Percentiles rank a stretch among this genome's conserved stretches.
Conservation (phyloP, 1,140 invertebrate species). For the Paraescarpia echinospica region DNA sequence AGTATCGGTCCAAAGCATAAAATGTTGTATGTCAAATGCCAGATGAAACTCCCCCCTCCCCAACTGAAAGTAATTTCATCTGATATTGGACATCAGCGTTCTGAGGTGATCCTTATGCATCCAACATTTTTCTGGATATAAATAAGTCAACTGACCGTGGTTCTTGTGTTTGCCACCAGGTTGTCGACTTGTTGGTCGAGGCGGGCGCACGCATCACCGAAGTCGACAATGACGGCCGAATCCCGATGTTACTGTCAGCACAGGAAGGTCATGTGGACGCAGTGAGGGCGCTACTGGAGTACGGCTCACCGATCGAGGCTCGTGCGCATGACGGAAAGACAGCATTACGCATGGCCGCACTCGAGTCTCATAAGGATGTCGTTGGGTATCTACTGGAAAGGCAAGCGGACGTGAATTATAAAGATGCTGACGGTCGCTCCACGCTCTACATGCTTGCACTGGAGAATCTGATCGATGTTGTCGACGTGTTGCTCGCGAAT, state of each 20-base stretch:
- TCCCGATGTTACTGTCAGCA: slow-evolving; percentile 53
- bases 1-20: too few species aligned
- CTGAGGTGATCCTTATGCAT: too few species aligned
- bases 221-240: slow-evolving; percentile 75
- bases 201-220: slow-evolving; percentile 90
- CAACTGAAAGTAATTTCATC: too few species aligned
- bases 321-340: slow-evolving; percentile 91
- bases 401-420: slow-evolving; percentile 84
- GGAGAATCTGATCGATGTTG: slow-evolving; percentile 85
- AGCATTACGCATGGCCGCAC: slow-evolving; percentile 79
- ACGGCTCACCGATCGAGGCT: slow-evolving; percentile 69
- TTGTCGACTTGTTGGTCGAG: slow-evolving; percentile 73
- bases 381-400: slow-evolving; percentile 58
- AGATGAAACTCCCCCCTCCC: too few species aligned
- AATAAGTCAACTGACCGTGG: background rate
- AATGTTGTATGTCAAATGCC: too few species aligned
- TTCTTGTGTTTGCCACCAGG: slow-evolving; percentile 37
- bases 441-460: slow-evolving; percentile 89
- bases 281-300: slow-evolving; percentile 44
- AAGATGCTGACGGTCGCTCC: slow-evolving; percentile 88
- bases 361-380: slow-evolving; percentile 79
- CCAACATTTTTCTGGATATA: background rate
- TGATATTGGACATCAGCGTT: too few species aligned
- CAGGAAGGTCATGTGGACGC: slow-evolving; percentile 54
- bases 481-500: slow-evolving; percentile 60